phyloP scores from a whole-genome alignment of 2,113 vertebrate species.

The Notarius lentiginosus region DNA sequence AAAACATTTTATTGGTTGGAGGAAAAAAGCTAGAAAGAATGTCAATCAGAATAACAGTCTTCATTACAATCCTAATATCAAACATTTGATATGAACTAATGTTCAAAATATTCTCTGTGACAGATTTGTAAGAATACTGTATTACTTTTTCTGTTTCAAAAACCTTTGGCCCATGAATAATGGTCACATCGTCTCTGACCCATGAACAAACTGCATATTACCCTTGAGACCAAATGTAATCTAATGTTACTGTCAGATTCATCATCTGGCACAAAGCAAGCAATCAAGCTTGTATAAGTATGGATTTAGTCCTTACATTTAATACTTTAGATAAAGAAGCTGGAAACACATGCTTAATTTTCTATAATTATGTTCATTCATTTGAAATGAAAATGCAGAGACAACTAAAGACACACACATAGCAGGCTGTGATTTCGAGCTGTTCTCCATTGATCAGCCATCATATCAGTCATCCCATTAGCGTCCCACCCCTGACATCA shows the following conservation, averaged over 20 bases:
- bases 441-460: conserved; percentile 35
- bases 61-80: not conserved
- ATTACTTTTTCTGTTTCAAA: not conserved
- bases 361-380: not conserved
- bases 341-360: not conserved
- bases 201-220: not conserved
- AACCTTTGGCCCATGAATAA: not conserved
- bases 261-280: not conserved
- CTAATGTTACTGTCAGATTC: not conserved
- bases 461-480: conserved; percentile 50
- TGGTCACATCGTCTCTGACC: not conserved
- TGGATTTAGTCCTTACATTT: not conserved
- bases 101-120: not conserved
- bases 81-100: not conserved
- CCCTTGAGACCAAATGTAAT: not conserved
- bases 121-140: not conserved
- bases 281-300: not conserved
- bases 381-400: not conserved
- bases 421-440: not conserved
- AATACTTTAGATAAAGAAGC: not conserved
- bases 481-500: conserved; percentile 32
- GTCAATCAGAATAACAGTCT: not conserved
- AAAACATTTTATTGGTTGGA: not conserved
- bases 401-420: not conserved
- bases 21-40: not conserved